Evolutionary conservation across 2,888 invertebrate genomes (phyloP).

Genomic region (Erannis defoliaria): DNA sequence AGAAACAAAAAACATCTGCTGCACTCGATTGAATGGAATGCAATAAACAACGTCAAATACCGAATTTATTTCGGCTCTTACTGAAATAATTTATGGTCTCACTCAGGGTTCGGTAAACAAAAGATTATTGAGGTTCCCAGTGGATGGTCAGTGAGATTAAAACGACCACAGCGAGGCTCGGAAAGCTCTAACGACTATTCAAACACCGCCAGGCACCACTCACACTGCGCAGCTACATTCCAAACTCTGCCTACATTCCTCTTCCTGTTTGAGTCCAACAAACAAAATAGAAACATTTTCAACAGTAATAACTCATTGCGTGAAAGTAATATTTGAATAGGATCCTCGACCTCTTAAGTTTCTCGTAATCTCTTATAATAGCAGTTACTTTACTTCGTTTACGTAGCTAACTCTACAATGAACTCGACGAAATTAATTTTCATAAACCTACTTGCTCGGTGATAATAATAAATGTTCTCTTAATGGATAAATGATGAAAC

Average conservation of each 20-base stretch:
- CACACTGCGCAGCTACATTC: constrained; percentile 66
- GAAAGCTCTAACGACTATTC: constrained; percentile 76
- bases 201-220: constrained; percentile 69
- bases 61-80: constrained; percentile 40
- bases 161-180: constrained; percentile 64
- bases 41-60: constrained; percentile 45
- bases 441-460: constrained; percentile 17
- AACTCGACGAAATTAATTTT: constrained; percentile 32
- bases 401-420: constrained; percentile 28
- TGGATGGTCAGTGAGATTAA: constrained; percentile 40
- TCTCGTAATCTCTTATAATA: constrained; percentile 11
- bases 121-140: constrained; percentile 39
- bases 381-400: constrained; percentile 19
- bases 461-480: constrained; percentile 27
- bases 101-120: constrained; percentile 38
- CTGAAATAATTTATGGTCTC: constrained; percentile 38
- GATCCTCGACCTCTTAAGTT: constrained; percentile 8
- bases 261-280: constrained; percentile 73
- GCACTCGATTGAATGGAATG: constrained; percentile 45
- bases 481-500: constrained; percentile 35
- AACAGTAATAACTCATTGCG: constrained; percentile 25
- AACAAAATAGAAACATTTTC: constrained; percentile 56
- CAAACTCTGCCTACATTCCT: constrained; percentile 64
- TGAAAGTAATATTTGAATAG: constrained; percentile 24
- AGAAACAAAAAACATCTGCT: constrained; percentile 45